Percentiles rank a stretch among this genome's conserved stretches.
Conservation (phyloP, 2,113 vertebrate species). For the Neopipo cinnamomea region DNA sequence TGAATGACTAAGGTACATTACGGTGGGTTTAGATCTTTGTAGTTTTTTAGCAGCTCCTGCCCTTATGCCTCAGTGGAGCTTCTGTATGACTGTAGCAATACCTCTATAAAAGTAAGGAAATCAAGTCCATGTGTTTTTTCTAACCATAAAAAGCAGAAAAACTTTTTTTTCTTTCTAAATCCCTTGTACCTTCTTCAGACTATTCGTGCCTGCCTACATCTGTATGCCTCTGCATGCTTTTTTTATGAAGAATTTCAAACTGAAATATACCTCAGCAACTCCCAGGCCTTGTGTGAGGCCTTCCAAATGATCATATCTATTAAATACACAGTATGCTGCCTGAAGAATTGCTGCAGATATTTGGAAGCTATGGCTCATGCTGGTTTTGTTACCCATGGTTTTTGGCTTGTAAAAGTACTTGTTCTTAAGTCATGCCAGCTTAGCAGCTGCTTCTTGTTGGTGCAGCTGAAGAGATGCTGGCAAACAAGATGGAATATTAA, state of each 20-base stretch:
- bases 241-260: background rate
- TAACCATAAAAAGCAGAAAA: background rate
- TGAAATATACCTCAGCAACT: background rate
- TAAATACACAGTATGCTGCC: background rate
- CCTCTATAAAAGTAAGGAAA: background rate
- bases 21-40: background rate
- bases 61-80: background rate
- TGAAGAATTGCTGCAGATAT: background rate
- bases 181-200: background rate
- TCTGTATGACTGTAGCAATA: background rate
- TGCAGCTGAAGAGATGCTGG: background rate
- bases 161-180: background rate
- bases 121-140: background rate
- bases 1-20: background rate
- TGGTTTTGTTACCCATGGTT: background rate
- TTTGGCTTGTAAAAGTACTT: background rate
- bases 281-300: fast-evolving
- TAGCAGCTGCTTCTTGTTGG: background rate
- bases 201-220: fast-evolving
- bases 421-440: background rate
- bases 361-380: background rate
- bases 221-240: background rate
- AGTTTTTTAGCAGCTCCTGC: background rate
- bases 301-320: background rate
- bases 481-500: background rate